A percentile compares a stretch with the other conserved stretches of the same genome.
Evolutionary conservation across 1,140 invertebrate genomes (phyloP).

Genomic region (Pseudomyrmex pallidus): DNA sequence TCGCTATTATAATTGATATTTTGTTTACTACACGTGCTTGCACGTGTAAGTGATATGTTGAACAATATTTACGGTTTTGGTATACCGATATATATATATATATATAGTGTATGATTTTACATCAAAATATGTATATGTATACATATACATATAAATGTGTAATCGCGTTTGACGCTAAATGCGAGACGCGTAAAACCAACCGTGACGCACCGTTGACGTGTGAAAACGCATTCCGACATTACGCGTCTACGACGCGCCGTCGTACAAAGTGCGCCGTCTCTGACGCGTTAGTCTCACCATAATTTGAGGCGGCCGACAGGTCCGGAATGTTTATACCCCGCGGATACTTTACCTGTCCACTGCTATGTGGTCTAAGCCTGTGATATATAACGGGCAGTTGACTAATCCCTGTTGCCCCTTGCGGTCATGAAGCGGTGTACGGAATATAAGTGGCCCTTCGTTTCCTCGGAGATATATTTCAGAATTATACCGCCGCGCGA

Average conservation of each 20-base stretch:
- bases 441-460: constrained; percentile 62
- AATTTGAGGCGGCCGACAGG: constrained; percentile 74
- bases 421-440: constrained; percentile 53
- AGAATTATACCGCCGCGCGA: constrained; percentile 46
- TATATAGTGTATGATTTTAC: neutral
- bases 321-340: constrained; percentile 74
- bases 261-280: constrained; percentile 34
- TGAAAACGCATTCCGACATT: constrained; percentile 49
- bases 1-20: constrained; percentile 29
- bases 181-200: constrained; percentile 25
- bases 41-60: too few relatives aligned
- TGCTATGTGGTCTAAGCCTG: constrained; percentile 64
- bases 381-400: constrained; percentile 80
- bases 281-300: constrained; percentile 62
- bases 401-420: constrained; percentile 78
- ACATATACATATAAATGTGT: neutral
- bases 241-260: constrained; percentile 39
- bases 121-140: neutral
- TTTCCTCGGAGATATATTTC: constrained; percentile 65
- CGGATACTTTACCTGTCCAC: constrained; percentile 76
- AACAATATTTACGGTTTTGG: neutral
- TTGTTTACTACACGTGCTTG: neutral
- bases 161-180: constrained; percentile 41
- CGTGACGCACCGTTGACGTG: constrained; percentile 38
- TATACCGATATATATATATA: neutral